Conservation (phyloP, 2,797 vertebrate genomes). For the Anguilla megastoma region DNA sequence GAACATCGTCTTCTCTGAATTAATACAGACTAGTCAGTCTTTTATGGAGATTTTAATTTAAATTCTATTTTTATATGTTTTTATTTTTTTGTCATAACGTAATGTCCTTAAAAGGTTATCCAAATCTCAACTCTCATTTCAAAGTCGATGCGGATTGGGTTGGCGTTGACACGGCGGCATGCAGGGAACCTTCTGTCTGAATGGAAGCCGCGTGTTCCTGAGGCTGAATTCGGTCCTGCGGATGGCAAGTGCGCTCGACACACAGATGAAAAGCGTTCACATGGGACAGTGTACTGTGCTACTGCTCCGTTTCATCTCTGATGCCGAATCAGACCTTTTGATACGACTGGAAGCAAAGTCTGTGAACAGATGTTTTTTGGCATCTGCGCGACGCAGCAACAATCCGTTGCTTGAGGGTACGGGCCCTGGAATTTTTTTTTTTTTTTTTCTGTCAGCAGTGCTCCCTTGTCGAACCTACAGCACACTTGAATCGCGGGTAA, state of each 20-base stretch:
- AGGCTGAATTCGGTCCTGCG: background rate
- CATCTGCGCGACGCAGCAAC: background rate
- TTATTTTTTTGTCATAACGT: background rate
- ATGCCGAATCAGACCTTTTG: background rate
- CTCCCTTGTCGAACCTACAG: slow-evolving; percentile 40
- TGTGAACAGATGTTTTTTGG: slow-evolving; percentile 22
- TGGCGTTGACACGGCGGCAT: background rate
- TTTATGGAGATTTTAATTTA: background rate
- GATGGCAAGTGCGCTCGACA: background rate
- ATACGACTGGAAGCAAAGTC: background rate
- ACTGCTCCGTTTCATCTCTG: background rate
- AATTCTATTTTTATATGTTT: background rate
- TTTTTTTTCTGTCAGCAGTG: slow-evolving; percentile 39
- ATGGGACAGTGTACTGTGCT: background rate
- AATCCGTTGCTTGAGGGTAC: slow-evolving; percentile 21
- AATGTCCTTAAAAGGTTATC: background rate
- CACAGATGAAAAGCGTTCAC: background rate
- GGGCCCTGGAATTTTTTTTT: background rate
- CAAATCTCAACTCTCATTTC: background rate
- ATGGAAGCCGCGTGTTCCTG: background rate
- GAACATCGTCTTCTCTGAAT: background rate
- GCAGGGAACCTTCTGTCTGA: background rate
- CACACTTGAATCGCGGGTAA: slow-evolving; percentile 53
- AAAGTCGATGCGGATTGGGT: background rate
- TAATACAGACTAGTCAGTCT: background rate